A percentile compares a stretch with the other conserved stretches of the same genome.
These are phyloP conservation scores for Morone chrysops DNA, from an alignment of 2,113 vertebrate species.

Conservation along the genomic window DNA sequence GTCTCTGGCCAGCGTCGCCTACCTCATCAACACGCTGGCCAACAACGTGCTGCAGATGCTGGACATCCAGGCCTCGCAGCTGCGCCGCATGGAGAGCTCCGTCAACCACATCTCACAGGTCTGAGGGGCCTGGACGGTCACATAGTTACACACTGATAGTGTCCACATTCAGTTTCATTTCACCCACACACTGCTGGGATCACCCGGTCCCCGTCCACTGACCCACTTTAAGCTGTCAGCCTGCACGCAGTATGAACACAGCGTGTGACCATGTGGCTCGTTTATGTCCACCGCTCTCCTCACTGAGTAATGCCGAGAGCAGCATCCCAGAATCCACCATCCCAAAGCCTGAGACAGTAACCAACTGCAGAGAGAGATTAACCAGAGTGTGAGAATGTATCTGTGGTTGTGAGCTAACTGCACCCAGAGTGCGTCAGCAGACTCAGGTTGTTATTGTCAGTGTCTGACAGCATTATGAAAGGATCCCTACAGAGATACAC, in stretches of 20 bases:
- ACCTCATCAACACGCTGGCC: slow-evolving; percentile 98
- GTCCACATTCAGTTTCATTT: no score
- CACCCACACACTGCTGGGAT: no score
- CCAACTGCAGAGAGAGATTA: background rate
- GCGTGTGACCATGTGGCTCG: slow-evolving; percentile 24
- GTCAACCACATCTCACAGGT: slow-evolving; percentile 99
- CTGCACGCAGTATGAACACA: no score
- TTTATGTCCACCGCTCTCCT: slow-evolving; percentile 5
- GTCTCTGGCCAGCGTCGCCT: slow-evolving; percentile 96
- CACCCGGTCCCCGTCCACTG: no score
- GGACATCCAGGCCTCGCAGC: slow-evolving; percentile 97
- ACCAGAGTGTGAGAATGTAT: no score
- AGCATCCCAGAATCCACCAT: slow-evolving; percentile 9
- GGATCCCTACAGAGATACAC: no score
- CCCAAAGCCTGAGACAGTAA: background rate
- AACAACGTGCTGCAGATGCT: slow-evolving; percentile 99
- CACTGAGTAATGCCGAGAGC: background rate
- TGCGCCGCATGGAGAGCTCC: slow-evolving; percentile 97
- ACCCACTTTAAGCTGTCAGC: no score
- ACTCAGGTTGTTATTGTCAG: no score
- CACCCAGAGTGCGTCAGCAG: no score
- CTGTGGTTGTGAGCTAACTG: no score
- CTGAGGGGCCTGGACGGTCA: background rate
- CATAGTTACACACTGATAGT: no score
- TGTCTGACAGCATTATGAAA: no score